Base-by-base conservation (phyloP, 2,797 vertebrate species). In the Geotria australis region DNA sequence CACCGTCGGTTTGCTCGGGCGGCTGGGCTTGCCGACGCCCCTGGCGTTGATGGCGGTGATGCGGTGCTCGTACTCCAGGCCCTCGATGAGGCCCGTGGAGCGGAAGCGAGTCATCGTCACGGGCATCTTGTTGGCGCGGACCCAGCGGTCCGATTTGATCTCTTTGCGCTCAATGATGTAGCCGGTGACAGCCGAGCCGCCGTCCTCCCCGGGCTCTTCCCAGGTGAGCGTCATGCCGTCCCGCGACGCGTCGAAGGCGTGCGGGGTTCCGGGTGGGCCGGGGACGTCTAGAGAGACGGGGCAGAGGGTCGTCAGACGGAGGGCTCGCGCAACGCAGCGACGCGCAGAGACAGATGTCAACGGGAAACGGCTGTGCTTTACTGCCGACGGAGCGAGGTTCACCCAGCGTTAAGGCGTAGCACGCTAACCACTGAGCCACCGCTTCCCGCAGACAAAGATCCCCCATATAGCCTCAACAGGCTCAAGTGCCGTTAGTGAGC, bases 121-220 rank as follows among this genome's bases (percentile, higher is more conserved):
- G 8, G 86, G 78, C 59, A 95, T 79, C 75, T 85, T 99, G 69
- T 98, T 99, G 60, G 79, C 83, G 61, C 85, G 81, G 59, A 96
- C 77, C 91, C 91, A 99, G 65, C 86, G 74, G 53, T 96, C 91
- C 62, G 89, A 75, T 73, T 84, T 76, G 62, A 96, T 77, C 72
- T 99, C 91, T 69, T 95, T 99, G 63, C 89, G 86, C 65, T 99
- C 89, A 61, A 99, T 77, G 61, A 99, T 82, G 60, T 99, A 99
- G 58, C 91, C 89, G 59, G 81, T 77, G 61, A 96, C 77, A 61
- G 84, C 79, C 62, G 89, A 80, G 62, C 85, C 85, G 57, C 91
- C 91, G 2, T 98, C 88, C 59, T 95, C 85, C 63, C 81, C 84
- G 64, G 91, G 91, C 59, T 76, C 76, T 60, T 83, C 76, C 91